These are phyloP conservation scores for Charaxes varanes DNA, from an alignment of 1,140 invertebrate genomes.

Conservation along the genomic window DNA sequence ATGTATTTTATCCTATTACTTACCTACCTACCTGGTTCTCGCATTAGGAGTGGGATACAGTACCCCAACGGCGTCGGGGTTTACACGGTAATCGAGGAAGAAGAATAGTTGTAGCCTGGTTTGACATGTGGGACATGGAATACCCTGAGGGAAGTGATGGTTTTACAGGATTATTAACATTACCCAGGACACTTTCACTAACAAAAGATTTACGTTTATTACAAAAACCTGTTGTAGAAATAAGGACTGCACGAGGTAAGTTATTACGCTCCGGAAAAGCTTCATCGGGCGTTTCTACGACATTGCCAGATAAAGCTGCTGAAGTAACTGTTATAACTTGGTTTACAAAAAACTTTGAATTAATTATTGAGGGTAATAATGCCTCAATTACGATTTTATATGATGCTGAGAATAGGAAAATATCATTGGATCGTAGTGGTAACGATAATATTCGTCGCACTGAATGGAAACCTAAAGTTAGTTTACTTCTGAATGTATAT, in stretches of 20 bases:
- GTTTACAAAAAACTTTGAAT: constrained; percentile 18
- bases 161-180: constrained; percentile 49
- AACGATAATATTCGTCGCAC: constrained; percentile 39
- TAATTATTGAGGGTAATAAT: constrained; percentile 34
- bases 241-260: constrained; percentile 13
- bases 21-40: too few relatives aligned
- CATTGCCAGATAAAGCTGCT: constrained; percentile 32
- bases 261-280: constrained; percentile 21
- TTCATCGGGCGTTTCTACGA: constrained; percentile 13
- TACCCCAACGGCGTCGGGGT: too few relatives aligned
- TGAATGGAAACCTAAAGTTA: constrained; percentile 29
- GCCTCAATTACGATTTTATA: constrained; percentile 33
- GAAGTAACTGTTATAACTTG: constrained; percentile 31
- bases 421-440: constrained; percentile 43
- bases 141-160: constrained; percentile 51
- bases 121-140: constrained; percentile 55
- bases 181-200: constrained; percentile 39
- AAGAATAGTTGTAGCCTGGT: constrained; percentile 27
- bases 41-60: too few relatives aligned
- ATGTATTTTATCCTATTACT: too few relatives aligned
- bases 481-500: constrained; percentile 36
- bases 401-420: constrained; percentile 16
- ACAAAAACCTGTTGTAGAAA: constrained; percentile 42
- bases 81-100: too few relatives aligned
- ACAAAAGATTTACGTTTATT: constrained; percentile 27